Conservation (phyloP, 2,797 vertebrate species). For the Semotilus atromaculatus region DNA sequence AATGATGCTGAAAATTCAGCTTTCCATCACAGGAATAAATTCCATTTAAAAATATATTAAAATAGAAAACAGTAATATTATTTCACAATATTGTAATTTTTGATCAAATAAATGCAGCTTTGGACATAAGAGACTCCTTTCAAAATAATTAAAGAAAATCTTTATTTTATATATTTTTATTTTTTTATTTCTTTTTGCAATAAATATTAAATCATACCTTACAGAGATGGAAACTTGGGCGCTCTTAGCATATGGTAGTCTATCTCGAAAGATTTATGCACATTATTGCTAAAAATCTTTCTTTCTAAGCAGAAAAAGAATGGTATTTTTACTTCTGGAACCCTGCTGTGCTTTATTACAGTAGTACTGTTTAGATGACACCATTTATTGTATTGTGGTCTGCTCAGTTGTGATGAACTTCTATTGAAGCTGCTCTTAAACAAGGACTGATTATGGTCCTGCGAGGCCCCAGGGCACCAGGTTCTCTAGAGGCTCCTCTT, state of each 20-base stretch:
- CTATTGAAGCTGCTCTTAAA: background rate
- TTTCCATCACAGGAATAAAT: too few species aligned
- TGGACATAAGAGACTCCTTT: background rate
- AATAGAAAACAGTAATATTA: background rate
- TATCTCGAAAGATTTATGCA: background rate
- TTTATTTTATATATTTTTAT: background rate
- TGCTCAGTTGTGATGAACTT: background rate
- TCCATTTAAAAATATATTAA: too few species aligned
- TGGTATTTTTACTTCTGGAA: background rate
- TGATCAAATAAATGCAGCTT: background rate
- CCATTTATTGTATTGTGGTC: background rate
- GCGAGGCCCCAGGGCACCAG: background rate
- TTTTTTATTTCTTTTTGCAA: background rate
- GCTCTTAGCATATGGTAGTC: background rate
- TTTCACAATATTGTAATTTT: background rate
- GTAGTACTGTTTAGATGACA: background rate
- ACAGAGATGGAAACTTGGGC: background rate
- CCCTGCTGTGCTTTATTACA: background rate
- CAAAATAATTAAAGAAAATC: background rate
- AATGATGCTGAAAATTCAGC: too few species aligned
- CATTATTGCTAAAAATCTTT: background rate
- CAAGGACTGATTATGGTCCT: conserved; percentile 11
- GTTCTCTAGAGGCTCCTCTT: conserved; percentile 15
- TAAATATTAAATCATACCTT: background rate
- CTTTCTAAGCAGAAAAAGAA: background rate